phyloP scores from a whole-genome alignment of 2,797 vertebrate genomes.

The Liasis olivaceus region DNA sequence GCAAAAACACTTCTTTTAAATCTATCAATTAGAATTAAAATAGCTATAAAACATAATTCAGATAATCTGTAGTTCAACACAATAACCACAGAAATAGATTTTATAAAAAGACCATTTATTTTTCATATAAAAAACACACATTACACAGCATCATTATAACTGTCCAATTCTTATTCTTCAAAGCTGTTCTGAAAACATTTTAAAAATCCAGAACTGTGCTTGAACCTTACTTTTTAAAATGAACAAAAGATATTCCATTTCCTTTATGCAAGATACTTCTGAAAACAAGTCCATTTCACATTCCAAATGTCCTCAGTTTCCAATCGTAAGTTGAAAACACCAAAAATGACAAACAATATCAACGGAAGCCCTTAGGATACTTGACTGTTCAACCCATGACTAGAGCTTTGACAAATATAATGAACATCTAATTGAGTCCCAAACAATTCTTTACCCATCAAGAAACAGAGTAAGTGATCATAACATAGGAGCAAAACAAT shows the following conservation, averaged over 20 bases:
- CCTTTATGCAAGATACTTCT: slow-evolving; percentile 51
- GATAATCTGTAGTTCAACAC: slow-evolving; percentile 7
- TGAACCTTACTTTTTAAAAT: slow-evolving; percentile 14
- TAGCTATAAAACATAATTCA: background rate
- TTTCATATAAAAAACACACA: slow-evolving; percentile 69
- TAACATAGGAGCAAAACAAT: slow-evolving; percentile 38
- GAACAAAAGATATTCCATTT: slow-evolving; percentile 52
- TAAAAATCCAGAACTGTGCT: slow-evolving; percentile 55
- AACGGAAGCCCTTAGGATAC: slow-evolving; percentile 65
- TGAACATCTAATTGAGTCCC: slow-evolving; percentile 48
- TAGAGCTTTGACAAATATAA: slow-evolving; percentile 54
- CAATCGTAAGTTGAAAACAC: slow-evolving; percentile 47
- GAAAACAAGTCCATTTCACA: slow-evolving; percentile 53
- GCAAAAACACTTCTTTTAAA: background rate
- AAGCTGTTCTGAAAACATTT: slow-evolving; percentile 62
- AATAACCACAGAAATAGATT: slow-evolving; percentile 42
- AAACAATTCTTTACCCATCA: slow-evolving; percentile 53
- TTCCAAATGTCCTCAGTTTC: slow-evolving; percentile 57
- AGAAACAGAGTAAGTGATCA: slow-evolving; percentile 52
- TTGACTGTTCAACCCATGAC: slow-evolving; percentile 53
- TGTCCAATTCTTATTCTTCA: slow-evolving; percentile 64
- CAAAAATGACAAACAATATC: slow-evolving; percentile 57
- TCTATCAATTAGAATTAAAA: background rate
- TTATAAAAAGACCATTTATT: slow-evolving; percentile 73
- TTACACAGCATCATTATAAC: slow-evolving; percentile 63